Evolutionary conservation across 2,888 invertebrate genomes (phyloP).

Genomic region (Synergus japonicus): DNA sequence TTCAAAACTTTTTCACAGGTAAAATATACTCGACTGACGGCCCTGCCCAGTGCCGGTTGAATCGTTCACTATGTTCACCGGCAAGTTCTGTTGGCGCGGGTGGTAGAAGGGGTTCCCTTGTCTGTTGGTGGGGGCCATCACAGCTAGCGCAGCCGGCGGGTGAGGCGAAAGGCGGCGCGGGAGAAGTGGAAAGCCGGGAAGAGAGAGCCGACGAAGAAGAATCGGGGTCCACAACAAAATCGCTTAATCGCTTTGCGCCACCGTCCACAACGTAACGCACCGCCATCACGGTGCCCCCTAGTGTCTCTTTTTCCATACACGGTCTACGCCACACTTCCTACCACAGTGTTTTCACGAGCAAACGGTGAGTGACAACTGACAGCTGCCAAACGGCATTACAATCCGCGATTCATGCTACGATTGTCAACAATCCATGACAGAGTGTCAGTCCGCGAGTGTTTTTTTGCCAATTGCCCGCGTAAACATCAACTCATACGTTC

Average conservation of each 20-base stretch:
- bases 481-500: background rate
- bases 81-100: conserved; percentile 45
- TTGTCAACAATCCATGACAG: background rate
- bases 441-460: conserved; percentile 35
- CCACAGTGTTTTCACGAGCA: conserved; percentile 38
- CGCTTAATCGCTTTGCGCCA: conserved; percentile 78
- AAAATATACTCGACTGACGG: background rate
- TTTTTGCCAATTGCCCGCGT: background rate
- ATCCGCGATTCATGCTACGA: conserved; percentile 38
- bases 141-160: conserved; percentile 70
- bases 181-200: conserved; percentile 74
- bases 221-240: conserved; percentile 77
- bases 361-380: conserved; percentile 44
- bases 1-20: background rate
- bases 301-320: conserved; percentile 49
- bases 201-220: conserved; percentile 69
- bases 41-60: conserved; percentile 15
- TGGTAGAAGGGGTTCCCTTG: conserved; percentile 48
- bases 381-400: conserved; percentile 50
- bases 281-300: conserved; percentile 68
- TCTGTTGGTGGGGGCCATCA: conserved; percentile 55
- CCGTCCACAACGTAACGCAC: conserved; percentile 70
- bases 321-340: conserved; percentile 8
- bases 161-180: conserved; percentile 71
- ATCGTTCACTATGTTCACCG: conserved; percentile 47